Evolutionary conservation across 2,888 invertebrate genomes (phyloP).

Genomic region (Tachina grossa): DNA sequence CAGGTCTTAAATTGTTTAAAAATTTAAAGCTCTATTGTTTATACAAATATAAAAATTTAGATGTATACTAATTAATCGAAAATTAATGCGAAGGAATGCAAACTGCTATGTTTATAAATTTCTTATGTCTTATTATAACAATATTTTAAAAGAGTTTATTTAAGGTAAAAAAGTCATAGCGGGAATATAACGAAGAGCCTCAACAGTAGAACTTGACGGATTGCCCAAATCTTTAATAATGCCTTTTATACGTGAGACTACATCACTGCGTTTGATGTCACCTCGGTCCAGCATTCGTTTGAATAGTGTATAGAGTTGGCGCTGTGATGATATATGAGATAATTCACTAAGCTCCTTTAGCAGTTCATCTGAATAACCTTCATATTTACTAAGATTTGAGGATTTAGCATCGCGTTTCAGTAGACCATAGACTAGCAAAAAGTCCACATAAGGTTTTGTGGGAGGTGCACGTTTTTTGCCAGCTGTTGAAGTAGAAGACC

Average conservation of each 20-base stretch:
- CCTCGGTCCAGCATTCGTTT: constrained; percentile 80
- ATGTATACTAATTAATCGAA: too few relatives aligned
- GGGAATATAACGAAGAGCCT: constrained; percentile 79
- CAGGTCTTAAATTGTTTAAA: too few relatives aligned
- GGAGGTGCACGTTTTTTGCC: constrained; percentile 82
- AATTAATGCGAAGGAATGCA: neutral
- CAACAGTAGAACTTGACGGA: constrained; percentile 79
- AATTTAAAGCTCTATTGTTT: too few relatives aligned
- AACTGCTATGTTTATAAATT: neutral
- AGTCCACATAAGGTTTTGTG: constrained; percentile 82
- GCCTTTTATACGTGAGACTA: constrained; percentile 79
- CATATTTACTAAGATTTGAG: constrained; percentile 81
- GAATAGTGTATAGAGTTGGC: constrained; percentile 80
- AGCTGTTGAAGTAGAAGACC: constrained; percentile 79
- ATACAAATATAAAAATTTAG: too few relatives aligned
- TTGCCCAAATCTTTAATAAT: constrained; percentile 80
- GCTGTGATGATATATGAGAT: constrained; percentile 79
- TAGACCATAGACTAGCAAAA: constrained; percentile 82
- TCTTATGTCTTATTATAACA: neutral
- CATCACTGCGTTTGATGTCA: constrained; percentile 80
- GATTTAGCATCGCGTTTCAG: constrained; percentile 82
- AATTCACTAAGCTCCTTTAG: constrained; percentile 78
- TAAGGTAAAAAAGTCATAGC: constrained; percentile 80
- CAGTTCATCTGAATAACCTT: constrained; percentile 80
- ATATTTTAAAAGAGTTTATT: constrained; percentile 12